phyloP scores from a whole-genome alignment of 2,888 invertebrate species.

The Allophyes oxyacanthae region DNA sequence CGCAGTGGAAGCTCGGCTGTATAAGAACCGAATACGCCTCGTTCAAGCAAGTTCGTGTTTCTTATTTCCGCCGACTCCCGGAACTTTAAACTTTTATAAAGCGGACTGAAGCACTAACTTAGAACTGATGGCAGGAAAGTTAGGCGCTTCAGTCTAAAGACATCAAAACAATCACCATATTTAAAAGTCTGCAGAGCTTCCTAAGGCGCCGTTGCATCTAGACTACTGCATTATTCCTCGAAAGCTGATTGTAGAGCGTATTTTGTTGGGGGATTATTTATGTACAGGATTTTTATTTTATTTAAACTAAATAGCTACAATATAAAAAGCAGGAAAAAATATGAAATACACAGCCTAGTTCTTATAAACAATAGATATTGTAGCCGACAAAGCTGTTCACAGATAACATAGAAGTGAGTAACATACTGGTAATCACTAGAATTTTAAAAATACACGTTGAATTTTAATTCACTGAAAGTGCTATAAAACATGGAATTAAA shows the following conservation, averaged over 20 bases:
- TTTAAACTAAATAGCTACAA: too few species aligned
- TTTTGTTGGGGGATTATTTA: conserved; percentile 40
- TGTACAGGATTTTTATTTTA: too few species aligned
- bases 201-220: conserved; percentile 21
- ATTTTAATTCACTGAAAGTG: too few species aligned
- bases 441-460: too few species aligned
- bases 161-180: conserved; percentile 60
- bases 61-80: conserved; percentile 38
- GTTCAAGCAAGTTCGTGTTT: conserved; percentile 30
- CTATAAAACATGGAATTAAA: too few species aligned
- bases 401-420: too few species aligned
- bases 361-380: too few species aligned
- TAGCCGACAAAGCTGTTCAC: too few species aligned
- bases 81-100: conserved; percentile 53
- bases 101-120: conserved; percentile 46
- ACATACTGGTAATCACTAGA: too few species aligned
- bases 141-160: conserved; percentile 45
- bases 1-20: too few species aligned
- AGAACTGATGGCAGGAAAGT: conserved; percentile 51
- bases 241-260: conserved; percentile 18
- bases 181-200: conserved; percentile 50
- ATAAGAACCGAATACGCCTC: conserved; percentile 31
- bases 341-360: too few species aligned
- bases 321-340: too few species aligned
- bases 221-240: conserved; percentile 5